phyloP scores from a whole-genome alignment of 2,888 invertebrate species.

The Drosophila buzzatii region DNA sequence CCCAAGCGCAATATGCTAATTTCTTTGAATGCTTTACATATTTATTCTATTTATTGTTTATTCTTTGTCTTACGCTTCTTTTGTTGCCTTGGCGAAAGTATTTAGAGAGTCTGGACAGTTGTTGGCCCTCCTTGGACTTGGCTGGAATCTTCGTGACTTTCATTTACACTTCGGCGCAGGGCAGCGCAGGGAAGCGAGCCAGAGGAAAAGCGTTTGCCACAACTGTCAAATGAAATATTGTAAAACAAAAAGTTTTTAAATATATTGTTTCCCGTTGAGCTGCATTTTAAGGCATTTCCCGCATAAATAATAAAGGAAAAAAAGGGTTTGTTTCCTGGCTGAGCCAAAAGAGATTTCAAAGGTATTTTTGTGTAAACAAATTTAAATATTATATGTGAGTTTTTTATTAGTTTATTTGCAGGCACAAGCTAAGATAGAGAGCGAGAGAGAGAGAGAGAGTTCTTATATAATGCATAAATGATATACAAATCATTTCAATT shows the following conservation, averaged over 20 bases:
- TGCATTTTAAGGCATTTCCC: slow-evolving; percentile 2
- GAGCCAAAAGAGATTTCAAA: not conserved
- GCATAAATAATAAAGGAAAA: slow-evolving; percentile 14
- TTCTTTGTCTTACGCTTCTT: slow-evolving; percentile 34
- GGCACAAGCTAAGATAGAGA: not conserved
- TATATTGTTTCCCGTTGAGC: slow-evolving; percentile 20
- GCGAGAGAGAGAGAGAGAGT: not conserved
- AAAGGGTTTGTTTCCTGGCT: not conserved
- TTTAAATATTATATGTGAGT: not conserved
- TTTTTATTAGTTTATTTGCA: not conserved
- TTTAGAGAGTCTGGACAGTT: slow-evolving; percentile 62
- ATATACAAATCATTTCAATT: not conserved
- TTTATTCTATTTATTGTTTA: slow-evolving; percentile 77
- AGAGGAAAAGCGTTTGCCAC: slow-evolving; percentile 18
- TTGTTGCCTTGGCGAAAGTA: slow-evolving; percentile 56
- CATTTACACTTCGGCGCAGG: slow-evolving; percentile 67
- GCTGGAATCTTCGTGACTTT: slow-evolving; percentile 61
- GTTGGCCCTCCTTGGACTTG: slow-evolving; percentile 19
- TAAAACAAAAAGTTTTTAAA: slow-evolving; percentile 23
- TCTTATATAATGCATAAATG: not conserved
- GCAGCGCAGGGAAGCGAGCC: not conserved
- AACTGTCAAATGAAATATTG: slow-evolving; percentile 47
- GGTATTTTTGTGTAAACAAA: not conserved
- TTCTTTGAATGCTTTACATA: slow-evolving; percentile 69
- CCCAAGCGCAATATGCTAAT: slow-evolving; percentile 71